Evolutionary conservation across 2,113 vertebrate species (phyloP).

Genomic region (Lasiurus cinereus): DNA sequence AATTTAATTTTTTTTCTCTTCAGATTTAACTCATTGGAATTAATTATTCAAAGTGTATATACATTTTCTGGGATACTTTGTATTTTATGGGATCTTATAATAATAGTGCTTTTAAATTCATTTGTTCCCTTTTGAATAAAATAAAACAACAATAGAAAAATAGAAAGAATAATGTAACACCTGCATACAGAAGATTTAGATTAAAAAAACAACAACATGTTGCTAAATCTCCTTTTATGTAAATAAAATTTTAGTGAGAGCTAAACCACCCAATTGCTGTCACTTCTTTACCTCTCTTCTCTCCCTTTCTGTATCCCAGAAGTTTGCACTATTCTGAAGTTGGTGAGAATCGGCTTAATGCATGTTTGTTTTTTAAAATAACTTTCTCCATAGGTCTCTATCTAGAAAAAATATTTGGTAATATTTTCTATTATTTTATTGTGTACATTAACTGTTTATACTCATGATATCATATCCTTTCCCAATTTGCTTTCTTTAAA

Average conservation of each 20-base stretch:
- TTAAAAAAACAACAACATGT: background rate
- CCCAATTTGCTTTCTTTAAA: slow-evolving; percentile 9
- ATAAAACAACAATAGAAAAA: background rate
- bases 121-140: slow-evolving; percentile 48
- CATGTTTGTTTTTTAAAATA: background rate
- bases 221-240: background rate
- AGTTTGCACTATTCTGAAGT: background rate
- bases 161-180: background rate
- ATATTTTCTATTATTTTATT: slow-evolving; percentile 19
- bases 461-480: background rate
- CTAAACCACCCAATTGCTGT: background rate
- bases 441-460: slow-evolving; percentile 26
- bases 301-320: background rate
- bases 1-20: too few relatives aligned
- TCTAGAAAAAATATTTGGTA: background rate
- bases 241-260: slow-evolving; percentile 45
- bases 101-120: slow-evolving; percentile 29
- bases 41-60: background rate
- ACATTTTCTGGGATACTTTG: background rate
- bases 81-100: slow-evolving; percentile 19
- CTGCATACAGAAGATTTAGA: background rate
- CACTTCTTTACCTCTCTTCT: background rate
- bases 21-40: too few relatives aligned
- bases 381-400: background rate
- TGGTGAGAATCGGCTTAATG: background rate